These are phyloP conservation scores for Tetrao urogallus DNA, from an alignment of 2,113 vertebrate genomes.

Conservation along the genomic window DNA sequence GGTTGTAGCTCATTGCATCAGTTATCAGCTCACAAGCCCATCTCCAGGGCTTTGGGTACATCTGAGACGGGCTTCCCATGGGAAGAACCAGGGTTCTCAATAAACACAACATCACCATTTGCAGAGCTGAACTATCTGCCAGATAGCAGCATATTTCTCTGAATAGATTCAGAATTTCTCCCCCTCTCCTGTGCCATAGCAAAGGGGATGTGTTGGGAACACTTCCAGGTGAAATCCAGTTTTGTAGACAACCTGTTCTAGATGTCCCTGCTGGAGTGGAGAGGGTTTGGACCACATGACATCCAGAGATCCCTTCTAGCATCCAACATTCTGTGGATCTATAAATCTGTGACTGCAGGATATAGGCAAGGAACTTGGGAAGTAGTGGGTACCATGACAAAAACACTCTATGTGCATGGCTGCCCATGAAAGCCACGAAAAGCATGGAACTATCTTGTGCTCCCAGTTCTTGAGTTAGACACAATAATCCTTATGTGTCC, in stretches of 20 bases:
- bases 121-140: background rate
- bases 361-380: background rate
- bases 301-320: too few relatives aligned
- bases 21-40: background rate
- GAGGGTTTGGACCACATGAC: too few relatives aligned
- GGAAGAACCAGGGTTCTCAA: background rate
- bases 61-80: background rate
- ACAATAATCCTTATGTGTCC: too few relatives aligned
- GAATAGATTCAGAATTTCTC: background rate
- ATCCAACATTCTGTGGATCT: too few relatives aligned
- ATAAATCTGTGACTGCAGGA: background rate
- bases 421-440: background rate
- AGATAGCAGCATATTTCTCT: background rate
- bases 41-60: background rate
- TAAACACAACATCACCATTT: background rate
- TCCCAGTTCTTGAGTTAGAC: background rate
- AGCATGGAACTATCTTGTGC: rapidly evolving
- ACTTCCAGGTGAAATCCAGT: background rate
- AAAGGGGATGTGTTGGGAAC: rapidly evolving
- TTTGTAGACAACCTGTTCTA: background rate
- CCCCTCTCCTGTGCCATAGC: background rate
- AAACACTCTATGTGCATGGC: rapidly evolving
- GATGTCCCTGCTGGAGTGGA: too few relatives aligned
- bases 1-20: background rate
- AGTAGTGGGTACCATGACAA: background rate